Percentiles rank a stretch among this genome's conserved stretches.
Evolutionary conservation across 2,797 vertebrate genomes (phyloP).

Genomic region (Amblyraja radiata): DNA sequence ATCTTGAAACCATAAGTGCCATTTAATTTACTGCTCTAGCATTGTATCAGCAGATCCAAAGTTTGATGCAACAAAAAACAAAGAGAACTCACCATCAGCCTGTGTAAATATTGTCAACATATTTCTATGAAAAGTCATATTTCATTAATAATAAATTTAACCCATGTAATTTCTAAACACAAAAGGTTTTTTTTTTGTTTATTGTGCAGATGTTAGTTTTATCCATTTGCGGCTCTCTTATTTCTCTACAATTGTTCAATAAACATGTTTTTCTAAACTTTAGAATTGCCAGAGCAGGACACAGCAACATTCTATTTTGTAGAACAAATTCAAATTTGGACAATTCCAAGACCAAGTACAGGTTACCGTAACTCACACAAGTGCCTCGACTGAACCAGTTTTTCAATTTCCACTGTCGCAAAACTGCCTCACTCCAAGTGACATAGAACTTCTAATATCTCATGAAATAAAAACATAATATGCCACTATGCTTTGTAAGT

Average conservation of each 20-base stretch:
- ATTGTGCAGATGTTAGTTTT: neutral
- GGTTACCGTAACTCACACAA: neutral
- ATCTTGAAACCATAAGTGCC: neutral
- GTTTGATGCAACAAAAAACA: neutral
- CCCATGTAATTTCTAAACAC: neutral
- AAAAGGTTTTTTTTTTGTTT: neutral
- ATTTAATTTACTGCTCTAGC: neutral
- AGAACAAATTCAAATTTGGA: neutral
- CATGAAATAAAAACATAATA: neutral
- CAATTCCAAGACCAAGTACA: neutral
- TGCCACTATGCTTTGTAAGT: neutral
- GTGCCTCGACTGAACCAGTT: neutral
- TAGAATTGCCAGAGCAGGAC: neutral
- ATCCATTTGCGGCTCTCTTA: neutral
- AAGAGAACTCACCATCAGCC: neutral
- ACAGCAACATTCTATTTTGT: conserved; percentile 14
- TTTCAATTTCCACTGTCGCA: neutral
- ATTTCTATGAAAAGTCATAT: neutral
- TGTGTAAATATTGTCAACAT: neutral
- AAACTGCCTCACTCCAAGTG: neutral
- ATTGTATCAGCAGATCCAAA: neutral
- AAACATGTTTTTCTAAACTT: neutral
- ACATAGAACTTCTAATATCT: neutral
- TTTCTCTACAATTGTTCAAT: neutral
- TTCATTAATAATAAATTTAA: neutral